phyloP scores from a whole-genome alignment of 1,140 invertebrate genomes.

The Zophobas atratus region DNA sequence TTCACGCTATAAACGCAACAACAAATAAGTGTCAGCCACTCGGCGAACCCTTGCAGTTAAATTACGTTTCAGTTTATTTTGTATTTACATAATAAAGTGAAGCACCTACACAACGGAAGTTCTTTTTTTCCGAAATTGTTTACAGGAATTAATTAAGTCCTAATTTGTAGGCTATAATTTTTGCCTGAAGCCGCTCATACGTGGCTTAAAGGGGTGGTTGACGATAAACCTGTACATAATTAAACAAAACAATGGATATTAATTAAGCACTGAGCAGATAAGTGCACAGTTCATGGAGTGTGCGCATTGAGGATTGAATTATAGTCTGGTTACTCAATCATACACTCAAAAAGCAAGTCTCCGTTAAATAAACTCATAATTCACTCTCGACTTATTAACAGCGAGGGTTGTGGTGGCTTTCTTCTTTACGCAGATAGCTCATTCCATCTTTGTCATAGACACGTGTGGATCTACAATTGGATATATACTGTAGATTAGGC shows the following conservation, averaged over 20 bases:
- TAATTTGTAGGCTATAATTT: conserved; percentile 42
- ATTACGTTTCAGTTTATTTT: conserved; percentile 38
- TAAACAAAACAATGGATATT: conserved; percentile 41
- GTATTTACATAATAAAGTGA: conserved; percentile 45
- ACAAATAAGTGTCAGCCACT: conserved; percentile 42
- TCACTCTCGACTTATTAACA: conserved; percentile 44
- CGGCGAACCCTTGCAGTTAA: conserved; percentile 43
- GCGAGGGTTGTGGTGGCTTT: conserved; percentile 29
- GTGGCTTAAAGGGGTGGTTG: neutral
- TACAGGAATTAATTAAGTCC: conserved; percentile 33
- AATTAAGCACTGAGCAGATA: conserved; percentile 33
- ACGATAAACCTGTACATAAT: conserved; percentile 26
- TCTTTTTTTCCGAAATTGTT: conserved; percentile 38
- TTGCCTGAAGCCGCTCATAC: conserved; percentile 34
- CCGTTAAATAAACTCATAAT: conserved; percentile 51
- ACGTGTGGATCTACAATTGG: conserved; percentile 54
- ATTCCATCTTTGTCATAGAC: conserved; percentile 41
- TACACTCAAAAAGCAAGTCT: conserved; percentile 42
- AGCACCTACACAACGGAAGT: conserved; percentile 15
- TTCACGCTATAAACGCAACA: conserved; percentile 46
- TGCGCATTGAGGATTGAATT: conserved; percentile 23
- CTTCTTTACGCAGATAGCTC: conserved; percentile 11
- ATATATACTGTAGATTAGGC: conserved; percentile 59
- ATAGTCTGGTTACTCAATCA: conserved; percentile 37
- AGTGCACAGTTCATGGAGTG: conserved; percentile 25